Evolutionary conservation across 1,140 invertebrate species (phyloP).

Genomic region (Ceratosolen solmsi): DNA sequence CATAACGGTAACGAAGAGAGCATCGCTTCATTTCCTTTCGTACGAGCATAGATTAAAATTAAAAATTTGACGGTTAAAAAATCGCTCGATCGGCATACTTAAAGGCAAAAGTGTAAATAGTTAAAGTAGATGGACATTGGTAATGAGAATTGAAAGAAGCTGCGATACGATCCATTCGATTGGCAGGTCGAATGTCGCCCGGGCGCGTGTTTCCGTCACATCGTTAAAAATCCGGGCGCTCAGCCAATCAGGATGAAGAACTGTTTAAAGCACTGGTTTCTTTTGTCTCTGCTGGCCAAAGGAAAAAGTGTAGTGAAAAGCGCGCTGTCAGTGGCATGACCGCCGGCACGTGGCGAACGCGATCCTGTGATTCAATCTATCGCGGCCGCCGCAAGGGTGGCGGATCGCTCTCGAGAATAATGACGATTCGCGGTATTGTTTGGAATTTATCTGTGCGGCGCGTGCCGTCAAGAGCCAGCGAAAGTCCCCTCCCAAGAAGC

Average conservation of each 20-base stretch:
- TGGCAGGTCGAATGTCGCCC: too few relatives aligned
- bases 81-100: too few relatives aligned
- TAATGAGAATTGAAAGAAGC: too few relatives aligned
- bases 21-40: too few relatives aligned
- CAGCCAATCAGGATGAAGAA: too few relatives aligned
- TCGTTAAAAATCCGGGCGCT: not conserved
- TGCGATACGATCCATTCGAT: too few relatives aligned
- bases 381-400: not conserved
- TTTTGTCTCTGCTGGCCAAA: not conserved
- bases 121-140: too few relatives aligned
- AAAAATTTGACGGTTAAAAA: too few relatives aligned
- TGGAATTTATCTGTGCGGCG: conserved; percentile 49
- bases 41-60: too few relatives aligned
- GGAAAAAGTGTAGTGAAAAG: not conserved
- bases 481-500: not conserved
- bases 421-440: conserved; percentile 48
- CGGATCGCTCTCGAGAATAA: conserved; percentile 21
- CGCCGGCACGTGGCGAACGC: conserved; percentile 23
- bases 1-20: too few relatives aligned
- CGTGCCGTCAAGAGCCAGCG: conserved; percentile 39
- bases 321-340: conserved; percentile 27
- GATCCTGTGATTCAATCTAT: conserved; percentile 33
- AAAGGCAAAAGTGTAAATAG: too few relatives aligned
- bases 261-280: too few relatives aligned
- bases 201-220: not conserved